Evolutionary conservation across 2,888 invertebrate genomes (phyloP).

Genomic region (Melinopterus prodromus): DNA sequence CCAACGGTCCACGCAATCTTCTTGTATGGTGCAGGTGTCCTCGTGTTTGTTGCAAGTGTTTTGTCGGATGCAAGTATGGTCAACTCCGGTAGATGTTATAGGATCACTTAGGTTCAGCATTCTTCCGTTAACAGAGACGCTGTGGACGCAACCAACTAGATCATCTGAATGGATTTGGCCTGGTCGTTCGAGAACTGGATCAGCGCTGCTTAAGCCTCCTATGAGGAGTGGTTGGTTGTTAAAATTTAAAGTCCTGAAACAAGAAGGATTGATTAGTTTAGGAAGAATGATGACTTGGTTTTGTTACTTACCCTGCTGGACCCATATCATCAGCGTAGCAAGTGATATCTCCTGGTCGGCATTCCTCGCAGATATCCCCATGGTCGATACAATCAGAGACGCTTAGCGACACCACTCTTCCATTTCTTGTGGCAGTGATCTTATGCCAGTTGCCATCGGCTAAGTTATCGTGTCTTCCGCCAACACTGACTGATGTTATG

Average conservation of each 20-base stretch:
- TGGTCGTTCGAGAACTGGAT: conserved; percentile 86
- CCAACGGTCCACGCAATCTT: conserved; percentile 87
- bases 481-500: conserved; percentile 80
- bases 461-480: conserved; percentile 70
- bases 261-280: conserved; percentile 30
- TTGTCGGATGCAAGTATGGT: conserved; percentile 78
- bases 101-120: conserved; percentile 83
- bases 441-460: conserved; percentile 93
- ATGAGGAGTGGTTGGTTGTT: conserved; percentile 87
- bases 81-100: conserved; percentile 74
- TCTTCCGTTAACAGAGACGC: conserved; percentile 87
- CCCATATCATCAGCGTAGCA: conserved; percentile 73
- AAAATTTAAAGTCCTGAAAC: conserved; percentile 86
- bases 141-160: conserved; percentile 93
- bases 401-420: conserved; percentile 85
- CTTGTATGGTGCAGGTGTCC: conserved; percentile 70
- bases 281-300: background rate
- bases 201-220: conserved; percentile 85
- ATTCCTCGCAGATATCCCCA: conserved; percentile 87
- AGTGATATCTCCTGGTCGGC: conserved; percentile 80
- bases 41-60: conserved; percentile 68
- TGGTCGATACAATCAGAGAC: conserved; percentile 84
- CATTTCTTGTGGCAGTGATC: conserved; percentile 89
- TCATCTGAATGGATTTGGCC: conserved; percentile 93
- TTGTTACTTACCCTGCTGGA: conserved; percentile 79